A percentile compares a stretch with the other conserved stretches of the same genome.
phyloP scores from a whole-genome alignment of 2,797 vertebrate genomes.

The Poecilia velifera region DNA sequence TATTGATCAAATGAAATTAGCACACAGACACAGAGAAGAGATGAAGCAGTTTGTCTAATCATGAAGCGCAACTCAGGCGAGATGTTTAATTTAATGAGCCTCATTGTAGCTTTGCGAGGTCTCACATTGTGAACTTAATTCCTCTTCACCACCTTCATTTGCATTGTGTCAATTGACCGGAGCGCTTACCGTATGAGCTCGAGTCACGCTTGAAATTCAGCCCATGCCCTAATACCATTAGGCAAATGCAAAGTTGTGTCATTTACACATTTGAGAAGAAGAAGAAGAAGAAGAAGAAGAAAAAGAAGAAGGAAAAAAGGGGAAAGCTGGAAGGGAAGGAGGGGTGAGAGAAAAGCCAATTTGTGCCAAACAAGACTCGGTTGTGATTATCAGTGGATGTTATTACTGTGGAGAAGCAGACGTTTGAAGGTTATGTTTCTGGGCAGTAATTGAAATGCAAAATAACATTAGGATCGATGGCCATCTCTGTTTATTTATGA shows the following conservation, averaged over 20 bases:
- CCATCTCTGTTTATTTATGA: conserved; percentile 95
- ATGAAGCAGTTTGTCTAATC: conserved; percentile 56
- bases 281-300: conserved; percentile 2
- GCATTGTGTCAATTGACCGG: conserved; percentile 78
- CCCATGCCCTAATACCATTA: conserved; percentile 76
- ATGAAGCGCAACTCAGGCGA: conserved; percentile 57
- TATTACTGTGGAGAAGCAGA: conserved; percentile 79
- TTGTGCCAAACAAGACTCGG: conserved; percentile 71
- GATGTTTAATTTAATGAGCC: conserved; percentile 77
- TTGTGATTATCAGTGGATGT: conserved; percentile 80
- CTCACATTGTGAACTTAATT: conserved; percentile 79
- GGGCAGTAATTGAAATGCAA: conserved; percentile 94
- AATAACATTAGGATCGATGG: conserved; percentile 93
- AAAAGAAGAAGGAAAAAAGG: neutral
- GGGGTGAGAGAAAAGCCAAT: conserved; percentile 73
- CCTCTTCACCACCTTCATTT: conserved; percentile 74
- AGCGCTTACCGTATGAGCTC: conserved; percentile 74
- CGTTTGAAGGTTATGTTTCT: conserved; percentile 88
- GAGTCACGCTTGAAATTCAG: conserved; percentile 76
- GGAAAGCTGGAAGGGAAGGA: neutral
- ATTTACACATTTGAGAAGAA: conserved; percentile 77
- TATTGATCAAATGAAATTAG: conserved; percentile 77
- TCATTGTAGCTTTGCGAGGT: conserved; percentile 65
- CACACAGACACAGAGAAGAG: conserved; percentile 23
- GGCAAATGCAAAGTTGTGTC: conserved; percentile 80